Percentiles rank a stretch among this genome's conserved stretches.
Conservation (phyloP, 2,113 vertebrate species). For the Nothocercus julius region DNA sequence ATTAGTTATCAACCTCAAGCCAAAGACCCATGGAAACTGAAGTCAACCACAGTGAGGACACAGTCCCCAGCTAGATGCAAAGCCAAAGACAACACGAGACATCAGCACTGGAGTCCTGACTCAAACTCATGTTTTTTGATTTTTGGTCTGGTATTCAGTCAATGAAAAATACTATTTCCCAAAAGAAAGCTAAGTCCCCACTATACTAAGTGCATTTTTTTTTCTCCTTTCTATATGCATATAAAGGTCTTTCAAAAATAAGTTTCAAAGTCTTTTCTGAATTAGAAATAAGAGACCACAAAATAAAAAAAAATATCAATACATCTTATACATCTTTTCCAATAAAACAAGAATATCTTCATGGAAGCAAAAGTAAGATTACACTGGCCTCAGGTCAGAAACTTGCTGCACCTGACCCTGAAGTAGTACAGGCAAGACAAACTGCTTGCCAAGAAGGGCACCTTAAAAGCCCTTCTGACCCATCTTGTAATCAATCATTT, state of each 20-base stretch:
- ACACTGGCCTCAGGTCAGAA: neutral
- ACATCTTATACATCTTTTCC: neutral
- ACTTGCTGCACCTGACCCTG: neutral
- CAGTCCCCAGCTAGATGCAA: neutral
- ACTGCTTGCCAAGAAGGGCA: neutral
- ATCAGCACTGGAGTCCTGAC: neutral
- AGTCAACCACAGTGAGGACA: neutral
- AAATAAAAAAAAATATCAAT: neutral
- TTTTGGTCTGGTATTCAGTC: neutral
- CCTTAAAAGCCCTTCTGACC: too few species aligned
- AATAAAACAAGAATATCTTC: neutral
- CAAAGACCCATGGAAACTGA: neutral
- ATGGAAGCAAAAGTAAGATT: neutral
- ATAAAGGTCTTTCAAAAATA: neutral
- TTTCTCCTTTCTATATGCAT: neutral
- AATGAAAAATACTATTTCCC: neutral
- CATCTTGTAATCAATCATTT: neutral
- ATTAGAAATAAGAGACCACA: neutral
- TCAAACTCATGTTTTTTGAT: neutral
- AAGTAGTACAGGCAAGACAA: neutral
- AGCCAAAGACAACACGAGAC: neutral
- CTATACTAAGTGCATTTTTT: neutral
- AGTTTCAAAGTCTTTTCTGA: neutral
- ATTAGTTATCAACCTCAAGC: neutral
- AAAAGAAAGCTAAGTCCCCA: neutral